Conservation (phyloP, 2,888 invertebrate genomes). For the Nebria salina region DNA sequence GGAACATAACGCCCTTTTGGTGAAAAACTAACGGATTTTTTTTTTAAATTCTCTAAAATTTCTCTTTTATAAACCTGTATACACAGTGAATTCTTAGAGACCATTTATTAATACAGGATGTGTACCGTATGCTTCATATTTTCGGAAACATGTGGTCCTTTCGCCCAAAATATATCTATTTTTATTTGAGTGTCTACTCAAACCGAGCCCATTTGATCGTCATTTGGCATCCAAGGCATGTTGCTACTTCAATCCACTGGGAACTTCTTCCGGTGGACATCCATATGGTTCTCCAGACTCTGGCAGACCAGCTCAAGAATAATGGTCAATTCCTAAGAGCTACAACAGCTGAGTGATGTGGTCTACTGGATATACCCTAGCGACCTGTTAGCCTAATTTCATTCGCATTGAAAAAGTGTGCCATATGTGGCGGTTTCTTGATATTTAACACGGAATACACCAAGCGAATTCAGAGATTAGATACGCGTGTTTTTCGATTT, state of each 20-base stretch:
- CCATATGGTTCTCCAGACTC: constrained; percentile 43
- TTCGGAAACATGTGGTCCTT: constrained; percentile 57
- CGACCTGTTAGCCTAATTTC: constrained; percentile 50
- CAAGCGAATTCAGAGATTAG: not conserved
- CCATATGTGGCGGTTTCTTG: constrained; percentile 44
- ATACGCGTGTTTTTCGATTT: not conserved
- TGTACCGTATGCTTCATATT: not conserved
- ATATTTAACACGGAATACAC: not conserved
- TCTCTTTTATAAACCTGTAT: not conserved
- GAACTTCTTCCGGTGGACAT: constrained; percentile 33
- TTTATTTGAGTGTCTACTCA: constrained; percentile 53
- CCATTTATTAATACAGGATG: not conserved
- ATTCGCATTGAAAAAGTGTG: constrained; percentile 46
- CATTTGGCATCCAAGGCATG: constrained; percentile 59
- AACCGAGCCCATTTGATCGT: constrained; percentile 54
- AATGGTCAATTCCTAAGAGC: constrained; percentile 2
- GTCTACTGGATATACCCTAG: constrained; percentile 34
- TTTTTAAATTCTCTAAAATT: not conserved
- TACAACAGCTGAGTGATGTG: constrained; percentile 6
- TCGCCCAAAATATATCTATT: constrained; percentile 57
- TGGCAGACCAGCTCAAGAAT: constrained; percentile 11
- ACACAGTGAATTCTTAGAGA: not conserved
- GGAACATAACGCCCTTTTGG: not conserved
- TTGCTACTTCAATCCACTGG: constrained; percentile 52
- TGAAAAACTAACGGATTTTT: not conserved